Evolutionary conservation across 2,888 invertebrate species (phyloP).

Genomic region (Hypomecis atomaria): DNA sequence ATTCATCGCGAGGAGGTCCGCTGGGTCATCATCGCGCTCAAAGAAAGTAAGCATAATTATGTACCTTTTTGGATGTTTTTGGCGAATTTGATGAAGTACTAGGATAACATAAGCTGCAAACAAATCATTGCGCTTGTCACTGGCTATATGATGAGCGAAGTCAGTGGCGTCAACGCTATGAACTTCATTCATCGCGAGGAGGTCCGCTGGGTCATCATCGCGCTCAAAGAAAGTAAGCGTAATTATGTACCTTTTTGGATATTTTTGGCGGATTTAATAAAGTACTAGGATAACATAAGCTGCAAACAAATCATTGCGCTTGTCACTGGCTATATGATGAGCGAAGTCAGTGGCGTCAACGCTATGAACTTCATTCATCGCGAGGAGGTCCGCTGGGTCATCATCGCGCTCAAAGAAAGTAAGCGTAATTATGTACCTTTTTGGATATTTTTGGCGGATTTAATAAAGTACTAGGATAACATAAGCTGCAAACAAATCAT

Average conservation of each 20-base stretch:
- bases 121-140: constrained; percentile 95
- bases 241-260: neutral
- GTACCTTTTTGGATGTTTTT: neutral
- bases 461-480: too few species aligned
- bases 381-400: constrained; percentile 94
- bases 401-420: constrained; percentile 92
- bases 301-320: too few species aligned
- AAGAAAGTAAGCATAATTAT: constrained; percentile 85
- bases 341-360: constrained; percentile 69
- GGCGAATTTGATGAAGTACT: neutral
- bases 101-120: constrained; percentile 82
- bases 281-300: too few species aligned
- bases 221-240: constrained; percentile 89
- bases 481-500: too few species aligned
- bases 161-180: constrained; percentile 93
- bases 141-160: constrained; percentile 94
- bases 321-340: too few species aligned
- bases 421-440: constrained; percentile 48
- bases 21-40: constrained; percentile 93
- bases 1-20: constrained; percentile 95
- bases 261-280: neutral
- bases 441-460: neutral
- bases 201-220: constrained; percentile 93
- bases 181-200: constrained; percentile 95
- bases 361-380: constrained; percentile 95